Evolutionary conservation across 2,888 invertebrate species (phyloP), one percentile per base, ranked within the genome.

Genomic region (Atrina japonica): DNA sequence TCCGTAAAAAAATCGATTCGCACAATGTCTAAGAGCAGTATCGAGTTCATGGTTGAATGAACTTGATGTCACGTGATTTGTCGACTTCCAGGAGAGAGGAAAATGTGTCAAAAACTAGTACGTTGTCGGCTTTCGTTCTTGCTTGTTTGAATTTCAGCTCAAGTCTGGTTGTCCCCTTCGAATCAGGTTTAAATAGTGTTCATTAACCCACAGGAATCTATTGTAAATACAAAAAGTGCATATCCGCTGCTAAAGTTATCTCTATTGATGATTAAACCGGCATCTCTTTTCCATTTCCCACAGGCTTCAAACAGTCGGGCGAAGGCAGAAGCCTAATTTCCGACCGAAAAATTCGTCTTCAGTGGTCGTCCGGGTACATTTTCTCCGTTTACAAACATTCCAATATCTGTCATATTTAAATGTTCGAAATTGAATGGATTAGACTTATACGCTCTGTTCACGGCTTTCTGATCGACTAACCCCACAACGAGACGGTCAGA

Each of bases 361-460:
- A 61, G 40, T 3, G 66, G 71, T 40, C 61, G 30, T 6, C 55
- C 56, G 9, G 61, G 61, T 18, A 66, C 40, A 27, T 35, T 59
- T n/a, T n/a, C 56, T 7, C 70, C 70, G 41, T 70, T 66, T 2
- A 66, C 27, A 35, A 53, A 60, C 9, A 70, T 1, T 6, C 49
- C 52, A 3, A 70, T 43, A 3, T 59, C 59, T 23, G 43, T 49
- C 14, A 58, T 25, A 18, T 43, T 27, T 25, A 59, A 43, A 43
- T 69, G 50, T 7, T 50, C 27, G 47, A 70, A 70, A 27, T 58
- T 59, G 43, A 70, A 70, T 11, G 70, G 70, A 16, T 70, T 70
- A 11, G n/a, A 11, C 14, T 58, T 53, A 25, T 61, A 61, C 29
- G 53, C 61, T 6, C 68, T 61, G 55, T 68, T 68, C 9, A 68